Evolutionary conservation across 2,888 invertebrate species (phyloP).

Genomic region (Mythimna ferrago): DNA sequence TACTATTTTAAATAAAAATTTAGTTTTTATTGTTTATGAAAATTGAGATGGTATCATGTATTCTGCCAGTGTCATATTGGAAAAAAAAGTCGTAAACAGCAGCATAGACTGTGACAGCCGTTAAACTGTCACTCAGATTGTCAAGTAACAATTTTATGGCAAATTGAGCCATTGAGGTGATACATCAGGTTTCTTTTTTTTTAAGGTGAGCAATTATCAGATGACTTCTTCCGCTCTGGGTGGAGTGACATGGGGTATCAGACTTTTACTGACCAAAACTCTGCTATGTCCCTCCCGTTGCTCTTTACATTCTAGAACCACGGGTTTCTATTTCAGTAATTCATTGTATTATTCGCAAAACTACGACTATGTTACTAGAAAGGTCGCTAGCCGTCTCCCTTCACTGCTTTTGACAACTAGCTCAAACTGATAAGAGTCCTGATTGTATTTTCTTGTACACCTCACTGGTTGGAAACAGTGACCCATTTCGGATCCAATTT

Average conservation of each 20-base stretch:
- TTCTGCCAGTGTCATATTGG: too few relatives aligned
- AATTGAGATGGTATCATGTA: too few relatives aligned
- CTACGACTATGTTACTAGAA: conserved; percentile 2
- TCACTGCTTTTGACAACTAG: conserved; percentile 44
- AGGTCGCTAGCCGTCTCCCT: conserved; percentile 44
- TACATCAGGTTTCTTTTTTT: too few relatives aligned
- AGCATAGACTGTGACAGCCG: background rate
- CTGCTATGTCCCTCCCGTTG: too few relatives aligned
- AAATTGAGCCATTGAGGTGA: background rate
- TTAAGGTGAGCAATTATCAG: too few relatives aligned
- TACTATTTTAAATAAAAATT: too few relatives aligned
- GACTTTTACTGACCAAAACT: too few relatives aligned
- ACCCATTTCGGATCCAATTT: conserved; percentile 35
- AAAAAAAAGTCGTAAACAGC: background rate
- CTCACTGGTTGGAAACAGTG: conserved; percentile 28
- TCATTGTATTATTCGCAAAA: conserved; percentile 3
- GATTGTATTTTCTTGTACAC: conserved; percentile 35
- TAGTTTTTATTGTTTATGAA: too few relatives aligned
- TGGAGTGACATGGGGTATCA: too few relatives aligned
- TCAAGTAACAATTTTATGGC: background rate
- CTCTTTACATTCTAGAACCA: too few relatives aligned
- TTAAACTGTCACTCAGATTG: background rate
- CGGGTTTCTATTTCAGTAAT: too few relatives aligned
- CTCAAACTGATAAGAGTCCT: conserved; percentile 40
- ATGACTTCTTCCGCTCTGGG: too few relatives aligned